These are phyloP conservation scores for Drosophila athabasca DNA, from an alignment of 1,140 invertebrate genomes.

Conservation along the genomic window DNA sequence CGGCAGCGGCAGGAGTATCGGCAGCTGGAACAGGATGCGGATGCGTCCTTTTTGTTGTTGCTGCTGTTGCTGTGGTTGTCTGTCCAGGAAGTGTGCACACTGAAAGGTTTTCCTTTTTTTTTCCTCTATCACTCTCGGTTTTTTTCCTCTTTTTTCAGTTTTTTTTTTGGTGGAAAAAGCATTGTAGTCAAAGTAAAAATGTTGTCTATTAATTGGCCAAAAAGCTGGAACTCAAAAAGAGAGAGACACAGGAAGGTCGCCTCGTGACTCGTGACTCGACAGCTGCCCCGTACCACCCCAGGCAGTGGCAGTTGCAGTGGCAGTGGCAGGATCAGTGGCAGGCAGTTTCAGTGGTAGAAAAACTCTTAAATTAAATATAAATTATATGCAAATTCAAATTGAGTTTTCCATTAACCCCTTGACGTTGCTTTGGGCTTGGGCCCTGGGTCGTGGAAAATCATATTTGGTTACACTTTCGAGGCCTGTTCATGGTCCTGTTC, in stretches of 20 bases:
- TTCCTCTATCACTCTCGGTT: constrained; percentile 6
- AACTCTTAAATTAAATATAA: constrained; percentile 67
- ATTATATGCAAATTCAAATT: constrained; percentile 77
- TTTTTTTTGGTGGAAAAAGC: constrained; percentile 49
- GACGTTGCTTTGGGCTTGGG: background rate
- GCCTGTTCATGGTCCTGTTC: background rate
- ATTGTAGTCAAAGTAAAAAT: constrained; percentile 65
- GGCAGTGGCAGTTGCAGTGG: too few relatives aligned
- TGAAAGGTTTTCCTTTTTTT: constrained; percentile 49
- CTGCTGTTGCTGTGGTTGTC: constrained; percentile 59
- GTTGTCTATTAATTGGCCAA: constrained; percentile 68
- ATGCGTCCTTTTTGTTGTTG: constrained; percentile 46
- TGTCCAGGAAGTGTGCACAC: constrained; percentile 75
- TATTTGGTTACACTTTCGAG: constrained; percentile 54
- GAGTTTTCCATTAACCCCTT: constrained; percentile 73
- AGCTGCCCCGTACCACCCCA: constrained; percentile 6
- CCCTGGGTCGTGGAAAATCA: constrained; percentile 39
- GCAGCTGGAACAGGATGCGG: constrained; percentile 67
- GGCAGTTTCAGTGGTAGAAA: constrained; percentile 2
- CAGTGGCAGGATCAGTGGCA: background rate
- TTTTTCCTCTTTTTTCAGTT: too few relatives aligned
- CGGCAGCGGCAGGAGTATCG: too few relatives aligned
- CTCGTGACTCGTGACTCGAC: constrained; percentile 6
- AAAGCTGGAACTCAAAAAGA: constrained; percentile 23
- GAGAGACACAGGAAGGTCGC: background rate